These are phyloP conservation scores for Hybognathus amarus DNA, from an alignment of 2,797 vertebrate species.

Conservation along the genomic window DNA sequence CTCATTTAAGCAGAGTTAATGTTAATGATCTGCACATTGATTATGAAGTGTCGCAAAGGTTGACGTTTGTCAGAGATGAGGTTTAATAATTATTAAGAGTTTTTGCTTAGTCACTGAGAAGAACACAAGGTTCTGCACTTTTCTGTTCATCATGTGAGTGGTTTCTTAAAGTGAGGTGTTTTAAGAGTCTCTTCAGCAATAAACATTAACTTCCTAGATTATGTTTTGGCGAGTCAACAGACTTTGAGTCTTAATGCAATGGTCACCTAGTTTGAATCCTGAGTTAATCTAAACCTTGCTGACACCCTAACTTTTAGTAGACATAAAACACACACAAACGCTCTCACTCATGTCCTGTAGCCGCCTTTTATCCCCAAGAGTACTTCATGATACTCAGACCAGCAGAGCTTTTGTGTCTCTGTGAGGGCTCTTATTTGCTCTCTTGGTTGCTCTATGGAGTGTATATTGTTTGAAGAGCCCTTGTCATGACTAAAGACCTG, in stretches of 20 bases:
- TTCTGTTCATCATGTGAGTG: constrained; percentile 31
- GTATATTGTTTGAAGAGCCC: constrained; percentile 81
- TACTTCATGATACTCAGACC: constrained; percentile 19
- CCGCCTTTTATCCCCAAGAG: constrained; percentile 22
- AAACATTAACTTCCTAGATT: constrained; percentile 27
- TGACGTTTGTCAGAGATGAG: constrained; percentile 9
- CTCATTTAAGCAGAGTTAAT: not conserved
- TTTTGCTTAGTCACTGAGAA: constrained; percentile 33
- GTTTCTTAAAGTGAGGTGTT: not conserved
- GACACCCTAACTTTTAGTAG: not conserved
- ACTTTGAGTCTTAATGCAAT: constrained; percentile 34
- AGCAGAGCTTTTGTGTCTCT: constrained; percentile 10
- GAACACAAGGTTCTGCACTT: constrained; percentile 53
- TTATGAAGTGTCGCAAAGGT: constrained; percentile 39
- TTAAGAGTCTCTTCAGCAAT: constrained; percentile 28
- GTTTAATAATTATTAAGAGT: constrained; percentile 52
- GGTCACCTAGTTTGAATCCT: not conserved
- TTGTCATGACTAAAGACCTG: constrained; percentile 69
- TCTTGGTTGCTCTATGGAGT: constrained; percentile 80
- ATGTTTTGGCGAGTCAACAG: not conserved
- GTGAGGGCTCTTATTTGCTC: constrained; percentile 59
- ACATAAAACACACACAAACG: not conserved
- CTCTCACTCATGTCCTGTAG: constrained; percentile 14
- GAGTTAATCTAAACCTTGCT: constrained; percentile 31
- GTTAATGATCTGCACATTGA: constrained; percentile 42